Evolutionary conservation across 2,888 invertebrate genomes (phyloP).

Genomic region (Lymantria monacha): DNA sequence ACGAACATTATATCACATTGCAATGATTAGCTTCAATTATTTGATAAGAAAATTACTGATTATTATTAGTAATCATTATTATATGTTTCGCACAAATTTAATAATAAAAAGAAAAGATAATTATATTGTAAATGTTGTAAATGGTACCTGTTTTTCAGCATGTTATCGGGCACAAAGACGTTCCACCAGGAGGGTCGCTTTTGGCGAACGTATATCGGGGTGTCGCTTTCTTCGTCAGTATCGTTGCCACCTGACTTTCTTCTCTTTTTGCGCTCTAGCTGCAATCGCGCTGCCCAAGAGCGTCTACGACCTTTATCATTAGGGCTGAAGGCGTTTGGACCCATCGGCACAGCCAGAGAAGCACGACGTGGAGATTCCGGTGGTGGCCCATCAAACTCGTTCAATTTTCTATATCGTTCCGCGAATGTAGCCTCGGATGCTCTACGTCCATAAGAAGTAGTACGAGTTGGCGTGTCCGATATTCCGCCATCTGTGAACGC

Average conservation of each 20-base stretch:
- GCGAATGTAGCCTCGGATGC: conserved; percentile 74
- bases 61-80: conserved; percentile 4
- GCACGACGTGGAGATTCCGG: conserved; percentile 71
- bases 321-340: conserved; percentile 55
- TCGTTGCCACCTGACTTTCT: conserved; percentile 79
- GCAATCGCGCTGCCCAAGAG: conserved; percentile 83
- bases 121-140: conserved; percentile 1
- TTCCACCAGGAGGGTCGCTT: conserved; percentile 95
- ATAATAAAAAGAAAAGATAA: conserved; percentile 1
- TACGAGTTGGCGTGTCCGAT: conserved; percentile 46
- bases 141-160: conserved; percentile 85
- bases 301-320: conserved; percentile 83
- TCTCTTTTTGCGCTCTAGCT: conserved; percentile 78
- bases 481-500: conserved; percentile 57
- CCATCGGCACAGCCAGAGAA: conserved; percentile 67
- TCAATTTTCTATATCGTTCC: conserved; percentile 71
- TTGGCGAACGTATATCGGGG: conserved; percentile 80
- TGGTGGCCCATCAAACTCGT: conserved; percentile 69
- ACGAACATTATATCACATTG: conserved; percentile 35
- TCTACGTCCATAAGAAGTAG: conserved; percentile 65
- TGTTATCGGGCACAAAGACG: conserved; percentile 90
- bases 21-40: conserved; percentile 30
- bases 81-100: conserved; percentile 2
- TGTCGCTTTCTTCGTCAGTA: conserved; percentile 69
- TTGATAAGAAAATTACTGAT: background rate